Base-by-base conservation (phyloP, 2,888 invertebrate species). In the Prosapia bicincta region DNA sequence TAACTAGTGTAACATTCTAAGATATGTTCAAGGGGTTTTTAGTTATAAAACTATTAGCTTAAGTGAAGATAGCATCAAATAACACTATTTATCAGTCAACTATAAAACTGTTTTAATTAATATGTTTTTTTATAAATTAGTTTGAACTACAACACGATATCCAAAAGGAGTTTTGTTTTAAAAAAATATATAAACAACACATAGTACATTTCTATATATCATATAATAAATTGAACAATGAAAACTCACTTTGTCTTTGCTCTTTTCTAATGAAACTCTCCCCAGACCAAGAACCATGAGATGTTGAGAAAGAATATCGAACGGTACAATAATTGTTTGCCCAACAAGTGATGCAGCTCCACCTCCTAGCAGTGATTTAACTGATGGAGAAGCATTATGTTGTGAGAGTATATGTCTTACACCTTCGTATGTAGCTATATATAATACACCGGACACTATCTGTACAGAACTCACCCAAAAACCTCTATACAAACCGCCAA, bases 251-350 rank as follows among this genome's bases (percentile, higher is more conserved):
- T 80, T 79, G 30, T 76, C 30, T 26, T 77, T 75, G 24, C 15
- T 30, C 20, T 71, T 43, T 43, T 74, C 76, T 74, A 54, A 69
- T 20, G 74, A 54, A 15, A 43, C 74, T 13, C 77, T 72, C 69
- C 79, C 86, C 81, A 93, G 88, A 0, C 97, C 97, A 6, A 97
- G 87, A 81, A 99, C 93, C 97, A 98, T 98, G 74, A 98, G 89
- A 84, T 99, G 98, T 83, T 99, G 99, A 80, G 97, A 97, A 74
- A 99, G 89, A 68, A 99, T 94, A 85, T 99, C 99, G 83, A 98
- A 95, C 3, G 99, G 99, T 73, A 98, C 98, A 78, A 98, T 93
- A 75, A 98, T 93, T 0, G 97, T 97, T 86, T 99, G 98, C 0
- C 97, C 95, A 23, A 97, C 95, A 69, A 96, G 85, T 0, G 98